Base-by-base conservation (phyloP, 2,113 vertebrate genomes). In the Pipa parva region DNA sequence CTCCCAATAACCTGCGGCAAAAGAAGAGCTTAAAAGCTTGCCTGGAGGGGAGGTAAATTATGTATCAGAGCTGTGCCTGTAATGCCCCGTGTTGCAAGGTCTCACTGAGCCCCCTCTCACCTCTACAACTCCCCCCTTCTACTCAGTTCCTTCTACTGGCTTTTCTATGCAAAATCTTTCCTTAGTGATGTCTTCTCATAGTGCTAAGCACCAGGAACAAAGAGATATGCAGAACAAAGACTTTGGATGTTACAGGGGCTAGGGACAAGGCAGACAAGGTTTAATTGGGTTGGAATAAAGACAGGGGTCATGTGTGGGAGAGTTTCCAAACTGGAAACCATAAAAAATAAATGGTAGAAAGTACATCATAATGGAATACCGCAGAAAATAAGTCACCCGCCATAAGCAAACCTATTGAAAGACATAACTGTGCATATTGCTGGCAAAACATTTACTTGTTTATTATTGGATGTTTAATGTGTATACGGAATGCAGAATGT, bases 31-130 rank as follows among this genome's bases (percentile, higher is more conserved):
- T 74, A 68, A 75, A 78, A 75, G 76, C 69, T 50, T 67, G 74
- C 76, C 76, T 59, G 55, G 37, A 72, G 76, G 74, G 63, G 54
- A 36, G 29, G 69, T 75, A 71, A 78, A 78, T 78, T 74, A 75
- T 75, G 74, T 65, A 78, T 74, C 65, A 63, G 27, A 63, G 52
- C 29, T n/a, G 12, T 18, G 36, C 28, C 59, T 59, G 54, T 49
- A 59, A 21, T 63, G 58, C n/a, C 55, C 71, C 9, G 8, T 42
- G 59, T 42, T 69, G 27, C 68, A 70, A 49, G 50, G 57, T 21
- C 20, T 24, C 12, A n/a, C 51, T 49, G 46, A 27, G n/a, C 6
- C n/a, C 42, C 4, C 22, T 17, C 22, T 46, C 24, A 28, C 61
- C 31, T 22, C 63, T 54, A 13, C 27, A 48, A 20, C 15, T 9